Base-by-base conservation (phyloP, 2,888 invertebrate species). In the Zygothrica quintamaculata region DNA sequence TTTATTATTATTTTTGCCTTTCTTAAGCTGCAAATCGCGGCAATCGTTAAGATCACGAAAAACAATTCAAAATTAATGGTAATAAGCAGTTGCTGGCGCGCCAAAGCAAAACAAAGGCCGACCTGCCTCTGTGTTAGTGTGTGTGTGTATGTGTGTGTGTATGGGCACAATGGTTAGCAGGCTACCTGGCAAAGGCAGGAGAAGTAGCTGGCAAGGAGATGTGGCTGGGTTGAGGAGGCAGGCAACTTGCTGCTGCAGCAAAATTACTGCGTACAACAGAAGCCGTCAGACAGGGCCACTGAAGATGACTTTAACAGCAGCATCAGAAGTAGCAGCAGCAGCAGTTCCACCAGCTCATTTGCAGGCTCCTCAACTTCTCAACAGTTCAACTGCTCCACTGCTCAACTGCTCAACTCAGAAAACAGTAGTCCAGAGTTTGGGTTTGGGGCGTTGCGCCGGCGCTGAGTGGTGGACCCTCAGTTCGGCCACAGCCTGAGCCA, bases 231-330 rank as follows among this genome's bases (percentile, higher is more conserved):
- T n/a, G n/a, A n/a, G n/a, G n/a, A n/a, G n/a, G n/a, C n/a, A n/a
- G n/a, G n/a, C 65, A 57, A 61, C 70, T 77, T 68, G 70, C 77
- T 70, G 72, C 84, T 74, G 78, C 78, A 29, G 48, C 88, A 80
- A 91, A 91, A 91, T 91, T 91, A 91, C 90, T 91, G 90, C 90
- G 90, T 91, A 91, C 84, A 89, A 89, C 90, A 91, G 90, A 89
- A 91, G 90, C 90, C 84, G 87, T 84, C 84, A 75, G 88, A 84
- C 88, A 77, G 68, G n/a, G 69, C 65, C 65, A 33, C 22, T 39
- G 53, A 55, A 52, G 31, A 37, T 50, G 56, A 50, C 65, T 47
- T 44, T 55, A 57, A 40, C 46, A 48, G 48, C 48, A 39, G 33
- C 26, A 8, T 4, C 26, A 26, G 26, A 4, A 8, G 26, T 8